Base-by-base conservation (phyloP, 2,888 invertebrate genomes). In the Siphonodentalium dalli region DNA sequence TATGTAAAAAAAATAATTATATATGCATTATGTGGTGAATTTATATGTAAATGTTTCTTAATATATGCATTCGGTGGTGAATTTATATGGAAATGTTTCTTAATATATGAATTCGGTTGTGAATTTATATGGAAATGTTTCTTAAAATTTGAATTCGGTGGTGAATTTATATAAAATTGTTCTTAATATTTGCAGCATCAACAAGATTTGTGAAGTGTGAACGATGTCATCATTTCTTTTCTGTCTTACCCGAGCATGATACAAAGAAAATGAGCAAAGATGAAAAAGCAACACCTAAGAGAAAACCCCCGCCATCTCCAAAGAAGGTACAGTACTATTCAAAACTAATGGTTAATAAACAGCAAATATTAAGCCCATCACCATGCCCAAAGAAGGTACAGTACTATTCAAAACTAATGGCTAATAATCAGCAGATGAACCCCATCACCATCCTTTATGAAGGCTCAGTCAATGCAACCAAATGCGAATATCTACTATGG, bases 201-300 rank as follows among this genome's bases (percentile, higher is more conserved):
- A 94, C 95, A 38, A 87, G 95, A 67, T 97, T 97, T 84, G 96
- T 97, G 31, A 96, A 95, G 84, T 97, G 97, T 84, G 95, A 96
- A 82, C 96, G 95, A 82, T 97, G 97, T 79, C 93, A 95, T 83
- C 95, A 96, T 81, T 96, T 97, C 85, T 97, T 96, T 82, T 94
- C 96, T 29, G 94, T 97, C 23, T 86, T 96, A 58, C 93, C 93
- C 66, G 95, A 96, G 75, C 88, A 91, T 31, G 95, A 96, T 83
- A 89, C 92, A 24, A 93, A 94, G 83, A 90, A 90, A 83, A 89
- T 87, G 70, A 58, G 61, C 26, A 63, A 59, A 28, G 66, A 65
- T 35, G 66, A 66, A 13, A 57, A 65, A 46, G 50, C 58, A 13
- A 61, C 61, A 18, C 54, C 67, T 47, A 72, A 75, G 49, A 61